These are phyloP conservation scores for Stenolophus ochropezus DNA, from an alignment of 2,888 invertebrate genomes.

Conservation along the genomic window DNA sequence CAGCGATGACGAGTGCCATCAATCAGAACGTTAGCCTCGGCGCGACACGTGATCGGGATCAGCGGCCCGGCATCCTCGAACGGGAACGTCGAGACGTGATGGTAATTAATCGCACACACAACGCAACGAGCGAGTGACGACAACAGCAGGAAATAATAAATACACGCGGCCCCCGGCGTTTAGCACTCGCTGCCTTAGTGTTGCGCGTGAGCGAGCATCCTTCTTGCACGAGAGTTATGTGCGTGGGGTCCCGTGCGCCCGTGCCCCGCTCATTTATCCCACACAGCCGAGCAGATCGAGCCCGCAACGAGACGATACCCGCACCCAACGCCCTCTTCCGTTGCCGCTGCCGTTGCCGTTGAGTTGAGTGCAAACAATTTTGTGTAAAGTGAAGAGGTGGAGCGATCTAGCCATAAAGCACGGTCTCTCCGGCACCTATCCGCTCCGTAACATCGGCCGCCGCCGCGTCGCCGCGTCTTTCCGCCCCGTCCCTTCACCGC, in stretches of 20 bases:
- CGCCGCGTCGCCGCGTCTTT: conserved; percentile 13
- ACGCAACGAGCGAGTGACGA: conserved; percentile 21
- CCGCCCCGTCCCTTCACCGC: conserved; percentile 9
- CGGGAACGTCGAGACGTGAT: conserved; percentile 27
- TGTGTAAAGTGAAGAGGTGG: conserved; percentile 60
- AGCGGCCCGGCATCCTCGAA: neutral
- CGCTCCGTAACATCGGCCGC: conserved; percentile 42
- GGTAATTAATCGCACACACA: conserved; percentile 42
- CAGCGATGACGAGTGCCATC: conserved; percentile 47
- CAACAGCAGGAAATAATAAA: conserved; percentile 56
- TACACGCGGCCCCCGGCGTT: conserved; percentile 53
- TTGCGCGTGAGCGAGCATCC: conserved; percentile 55
- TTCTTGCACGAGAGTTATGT: conserved; percentile 57
- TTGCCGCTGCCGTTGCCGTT: conserved; percentile 42
- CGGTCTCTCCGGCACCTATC: conserved; percentile 53
- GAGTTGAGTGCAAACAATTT: conserved; percentile 59
- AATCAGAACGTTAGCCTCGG: conserved; percentile 31
- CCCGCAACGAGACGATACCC: conserved; percentile 22
- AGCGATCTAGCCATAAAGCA: conserved; percentile 59
- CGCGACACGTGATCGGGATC: conserved; percentile 39
- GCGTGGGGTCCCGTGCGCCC: conserved; percentile 25
- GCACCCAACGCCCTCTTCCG: conserved; percentile 1
- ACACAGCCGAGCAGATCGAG: conserved; percentile 47
- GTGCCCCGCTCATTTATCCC: conserved; percentile 56
- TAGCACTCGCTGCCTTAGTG: conserved; percentile 52